phyloP scores from a whole-genome alignment of 2,888 invertebrate genomes.

The Actias luna region DNA sequence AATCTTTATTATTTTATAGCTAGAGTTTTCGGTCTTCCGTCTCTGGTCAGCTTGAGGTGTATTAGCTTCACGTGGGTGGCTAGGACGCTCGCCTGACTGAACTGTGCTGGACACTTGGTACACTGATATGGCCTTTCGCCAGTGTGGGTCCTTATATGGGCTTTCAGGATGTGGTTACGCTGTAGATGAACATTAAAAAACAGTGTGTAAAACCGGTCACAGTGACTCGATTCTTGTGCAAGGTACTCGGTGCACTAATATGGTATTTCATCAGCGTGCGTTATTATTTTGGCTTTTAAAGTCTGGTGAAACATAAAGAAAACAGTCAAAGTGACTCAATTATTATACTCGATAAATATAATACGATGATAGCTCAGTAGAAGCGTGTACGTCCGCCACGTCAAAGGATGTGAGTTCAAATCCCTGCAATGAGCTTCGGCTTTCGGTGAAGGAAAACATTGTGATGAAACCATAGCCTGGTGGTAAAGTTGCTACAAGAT shows the following conservation, averaged over 20 bases:
- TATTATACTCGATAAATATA: no score
- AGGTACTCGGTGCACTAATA: no score
- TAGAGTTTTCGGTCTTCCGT: constrained; percentile 47
- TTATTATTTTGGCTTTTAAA: no score
- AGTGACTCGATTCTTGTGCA: background rate
- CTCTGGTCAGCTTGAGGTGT: constrained; percentile 57
- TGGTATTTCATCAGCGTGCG: background rate
- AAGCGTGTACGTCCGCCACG: no score
- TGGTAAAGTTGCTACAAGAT: no score
- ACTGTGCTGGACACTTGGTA: constrained; percentile 56
- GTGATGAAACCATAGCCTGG: no score
- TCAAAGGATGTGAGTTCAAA: no score
- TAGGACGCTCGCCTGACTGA: constrained; percentile 56
- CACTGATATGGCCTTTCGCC: constrained; percentile 69
- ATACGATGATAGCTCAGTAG: no score
- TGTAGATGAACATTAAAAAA: constrained; percentile 29
- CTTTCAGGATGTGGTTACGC: constrained; percentile 58
- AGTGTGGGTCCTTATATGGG: constrained; percentile 65
- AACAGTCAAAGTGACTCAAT: no score
- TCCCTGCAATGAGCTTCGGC: no score
- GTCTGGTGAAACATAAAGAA: no score
- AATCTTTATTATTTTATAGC: constrained; percentile 6
- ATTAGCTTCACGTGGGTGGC: constrained; percentile 58
- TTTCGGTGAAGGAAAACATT: no score
- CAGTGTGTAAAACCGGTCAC: background rate